Conservation (phyloP, 2,113 vertebrate genomes). For the Entomyzon cyanotis region DNA sequence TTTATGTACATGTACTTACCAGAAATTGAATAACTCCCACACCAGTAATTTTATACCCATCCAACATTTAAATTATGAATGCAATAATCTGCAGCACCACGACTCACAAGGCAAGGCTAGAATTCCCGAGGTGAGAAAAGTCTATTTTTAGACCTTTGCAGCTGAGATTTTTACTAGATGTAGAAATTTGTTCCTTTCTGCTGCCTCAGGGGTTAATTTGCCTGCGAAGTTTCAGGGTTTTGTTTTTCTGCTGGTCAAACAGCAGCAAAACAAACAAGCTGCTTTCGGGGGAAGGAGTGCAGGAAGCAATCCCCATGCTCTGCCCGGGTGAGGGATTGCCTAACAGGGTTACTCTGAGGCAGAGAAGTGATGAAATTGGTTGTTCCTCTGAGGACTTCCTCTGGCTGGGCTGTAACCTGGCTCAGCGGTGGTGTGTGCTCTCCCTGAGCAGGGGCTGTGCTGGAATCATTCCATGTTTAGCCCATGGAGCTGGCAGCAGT, state of each 20-base stretch:
- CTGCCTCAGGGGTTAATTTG: not conserved
- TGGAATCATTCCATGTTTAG: not conserved
- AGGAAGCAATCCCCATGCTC: not conserved
- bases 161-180: not conserved
- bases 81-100: conserved; percentile 18
- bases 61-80: conserved; percentile 45
- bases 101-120: not conserved
- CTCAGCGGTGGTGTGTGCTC: not conserved
- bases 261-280: not conserved
- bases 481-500: not conserved
- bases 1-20: conserved; percentile 42
- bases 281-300: not conserved
- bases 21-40: conserved; percentile 48
- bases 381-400: not conserved
- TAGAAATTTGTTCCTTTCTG: not conserved
- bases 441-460: not conserved
- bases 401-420: not conserved
- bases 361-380: not conserved
- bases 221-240: not conserved
- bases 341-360: not conserved
- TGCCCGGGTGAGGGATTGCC: not conserved
- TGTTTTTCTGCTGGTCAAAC: not conserved
- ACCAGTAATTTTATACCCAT: conserved; percentile 24
- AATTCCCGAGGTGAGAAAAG: not conserved
- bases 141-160: conserved; percentile 36